Evolutionary conservation across 2,797 vertebrate species (phyloP), one percentile per base, ranked within the genome.

Genomic region (Sebastes aleutianus): DNA sequence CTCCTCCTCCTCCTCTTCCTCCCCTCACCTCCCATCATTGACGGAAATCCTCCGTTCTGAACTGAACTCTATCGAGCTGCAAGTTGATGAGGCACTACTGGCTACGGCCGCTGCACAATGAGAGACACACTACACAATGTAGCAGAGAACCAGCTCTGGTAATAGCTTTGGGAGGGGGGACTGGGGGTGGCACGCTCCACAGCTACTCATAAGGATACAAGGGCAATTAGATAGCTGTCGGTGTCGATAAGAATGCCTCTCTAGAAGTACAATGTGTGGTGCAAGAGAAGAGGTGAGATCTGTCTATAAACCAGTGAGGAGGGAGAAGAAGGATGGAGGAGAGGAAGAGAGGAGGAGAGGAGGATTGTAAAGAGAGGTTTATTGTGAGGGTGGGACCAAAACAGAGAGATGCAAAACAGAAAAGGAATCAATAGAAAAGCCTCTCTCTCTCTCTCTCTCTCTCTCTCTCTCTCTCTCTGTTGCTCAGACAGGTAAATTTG

Each of bases 191-290:
- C 22, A 66, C 0, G 24, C 61, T 74, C 63, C 70, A 65, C 71
- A 36, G 90, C 81, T 90, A 90, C 91, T 93, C 91, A 93, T 93
- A 92, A 92, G 87, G 76, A 91, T 82, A 87, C 87, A 83, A 89
- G 89, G 87, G 85, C 92, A 96, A 94, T 94, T 94, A 94, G 91
- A 90, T 92, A 72, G 76, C 90, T 92, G 93, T 95, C 94, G 92
- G 84, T 90, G 90, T 91, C 78, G 82, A 88, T 91, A 88, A 88
- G 80, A 80, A 70, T 12, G 70, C 83, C 76, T 84, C 83, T 91
- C 79, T 69, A 79, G 77, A 83, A 85, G 79, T 78, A 88, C 89
- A 92, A 90, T 90, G 81, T 79, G 72, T 69, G 70, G 78, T 53
- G 84, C 70, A 72, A 74, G 82, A 73, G 80, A 85, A 72, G 77